Conservation (phyloP, 2,113 vertebrate species). For the Parotia lawesii region DNA sequence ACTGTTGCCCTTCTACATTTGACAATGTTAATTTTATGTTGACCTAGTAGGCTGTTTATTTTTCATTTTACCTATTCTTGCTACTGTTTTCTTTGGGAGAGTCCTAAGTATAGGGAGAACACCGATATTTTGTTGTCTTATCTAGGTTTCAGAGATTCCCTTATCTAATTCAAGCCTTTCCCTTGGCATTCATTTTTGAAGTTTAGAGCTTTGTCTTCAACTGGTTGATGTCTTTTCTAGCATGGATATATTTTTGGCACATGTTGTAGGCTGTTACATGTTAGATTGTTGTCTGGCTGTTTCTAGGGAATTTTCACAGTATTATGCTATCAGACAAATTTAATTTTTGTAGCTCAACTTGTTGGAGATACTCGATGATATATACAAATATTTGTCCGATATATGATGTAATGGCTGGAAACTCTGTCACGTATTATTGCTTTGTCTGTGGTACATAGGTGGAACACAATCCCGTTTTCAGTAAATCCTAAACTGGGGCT, state of each 20-base stretch:
- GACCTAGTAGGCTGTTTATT: neutral
- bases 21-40: neutral
- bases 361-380: neutral
- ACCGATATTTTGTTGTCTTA: neutral
- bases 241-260: neutral
- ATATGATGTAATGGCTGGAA: neutral
- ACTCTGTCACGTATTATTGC: neutral
- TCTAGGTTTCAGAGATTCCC: neutral
- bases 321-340: neutral
- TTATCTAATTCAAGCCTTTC: neutral
- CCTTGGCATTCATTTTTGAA: neutral
- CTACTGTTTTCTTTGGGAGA: neutral
- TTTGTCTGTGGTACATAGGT: neutral
- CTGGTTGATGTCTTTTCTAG: neutral
- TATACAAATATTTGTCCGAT: neutral
- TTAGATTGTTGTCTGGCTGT: neutral
- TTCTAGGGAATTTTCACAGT: neutral
- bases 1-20: neutral
- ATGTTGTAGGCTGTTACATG: neutral
- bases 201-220: neutral
- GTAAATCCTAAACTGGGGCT: neutral
- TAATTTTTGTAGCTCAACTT: neutral
- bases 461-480: neutral
- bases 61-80: conserved; percentile 6
- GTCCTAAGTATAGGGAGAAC: neutral